Evolutionary conservation across 2,888 invertebrate genomes (phyloP).

Genomic region (Elgonia sp.): DNA sequence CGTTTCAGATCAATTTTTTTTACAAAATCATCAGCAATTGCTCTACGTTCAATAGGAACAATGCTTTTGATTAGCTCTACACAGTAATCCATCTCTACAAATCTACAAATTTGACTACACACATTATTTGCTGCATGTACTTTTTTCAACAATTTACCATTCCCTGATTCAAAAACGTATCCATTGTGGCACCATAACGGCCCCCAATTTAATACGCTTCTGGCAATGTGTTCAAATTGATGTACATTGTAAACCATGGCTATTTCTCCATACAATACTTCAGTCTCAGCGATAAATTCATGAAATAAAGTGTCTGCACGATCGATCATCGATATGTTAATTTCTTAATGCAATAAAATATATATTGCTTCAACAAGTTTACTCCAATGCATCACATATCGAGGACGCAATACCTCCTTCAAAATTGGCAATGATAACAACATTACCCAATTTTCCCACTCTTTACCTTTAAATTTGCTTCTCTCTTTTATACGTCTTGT

Average conservation of each 20-base stretch:
- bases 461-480: not conserved
- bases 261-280: slow-evolving; percentile 1
- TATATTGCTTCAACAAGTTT: not conserved
- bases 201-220: slow-evolving; percentile 19
- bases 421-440: not conserved
- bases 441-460: not conserved
- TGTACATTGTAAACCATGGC: slow-evolving; percentile 21
- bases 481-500: not conserved
- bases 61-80: not conserved
- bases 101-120: slow-evolving; percentile 5
- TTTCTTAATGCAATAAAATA: not conserved
- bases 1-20: not conserved
- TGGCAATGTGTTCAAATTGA: slow-evolving; percentile 4
- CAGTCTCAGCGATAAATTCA: slow-evolving; percentile 13
- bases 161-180: not conserved
- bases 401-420: not conserved
- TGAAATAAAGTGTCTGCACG: not conserved
- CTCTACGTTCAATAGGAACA: not conserved
- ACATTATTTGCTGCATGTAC: not conserved
- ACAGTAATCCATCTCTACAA: not conserved
- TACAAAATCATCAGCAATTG: too few species aligned
- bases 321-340: not conserved
- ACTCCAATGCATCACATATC: not conserved
- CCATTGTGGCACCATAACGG: slow-evolving; percentile 15
- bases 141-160: slow-evolving; percentile 1